These are phyloP conservation scores for Hypomecis atomaria DNA, from an alignment of 2,888 invertebrate genomes.

Conservation along the genomic window DNA sequence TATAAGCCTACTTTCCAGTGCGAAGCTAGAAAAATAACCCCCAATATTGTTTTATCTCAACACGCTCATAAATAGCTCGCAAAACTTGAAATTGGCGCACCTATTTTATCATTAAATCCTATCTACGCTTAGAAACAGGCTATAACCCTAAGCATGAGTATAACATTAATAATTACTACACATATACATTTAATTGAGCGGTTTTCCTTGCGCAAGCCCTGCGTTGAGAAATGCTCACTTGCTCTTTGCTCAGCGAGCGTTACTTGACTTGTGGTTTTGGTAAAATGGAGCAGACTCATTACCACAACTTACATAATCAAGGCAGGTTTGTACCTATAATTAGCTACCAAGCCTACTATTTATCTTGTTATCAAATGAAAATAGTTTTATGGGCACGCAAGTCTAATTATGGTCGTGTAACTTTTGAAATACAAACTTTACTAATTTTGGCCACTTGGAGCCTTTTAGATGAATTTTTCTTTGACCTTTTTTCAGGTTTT, in stretches of 20 bases:
- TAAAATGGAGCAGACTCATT: slow-evolving; percentile 39
- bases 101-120: too few species aligned
- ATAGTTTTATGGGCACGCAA: slow-evolving; percentile 13
- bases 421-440: background rate
- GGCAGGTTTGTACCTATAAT: slow-evolving; percentile 22
- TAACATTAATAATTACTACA: slow-evolving; percentile 21
- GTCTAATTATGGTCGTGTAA: slow-evolving; percentile 6
- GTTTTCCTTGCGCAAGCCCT: slow-evolving; percentile 40
- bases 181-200: slow-evolving; percentile 38
- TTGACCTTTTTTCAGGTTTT: too few species aligned
- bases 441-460: too few species aligned
- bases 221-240: slow-evolving; percentile 40
- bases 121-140: too few species aligned
- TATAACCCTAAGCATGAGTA: background rate
- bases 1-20: too few species aligned
- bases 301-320: slow-evolving; percentile 29
- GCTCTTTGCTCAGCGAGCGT: slow-evolving; percentile 36
- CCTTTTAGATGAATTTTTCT: too few species aligned
- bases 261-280: slow-evolving; percentile 38
- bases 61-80: too few species aligned
- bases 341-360: slow-evolving; percentile 15
- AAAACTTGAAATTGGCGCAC: too few species aligned
- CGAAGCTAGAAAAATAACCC: too few species aligned
- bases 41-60: too few species aligned
- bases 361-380: slow-evolving; percentile 9